A percentile compares a stretch with the other conserved stretches of the same genome.
Conservation (phyloP, 2,797 vertebrate genomes). For the Muscicapa comitata region DNA sequence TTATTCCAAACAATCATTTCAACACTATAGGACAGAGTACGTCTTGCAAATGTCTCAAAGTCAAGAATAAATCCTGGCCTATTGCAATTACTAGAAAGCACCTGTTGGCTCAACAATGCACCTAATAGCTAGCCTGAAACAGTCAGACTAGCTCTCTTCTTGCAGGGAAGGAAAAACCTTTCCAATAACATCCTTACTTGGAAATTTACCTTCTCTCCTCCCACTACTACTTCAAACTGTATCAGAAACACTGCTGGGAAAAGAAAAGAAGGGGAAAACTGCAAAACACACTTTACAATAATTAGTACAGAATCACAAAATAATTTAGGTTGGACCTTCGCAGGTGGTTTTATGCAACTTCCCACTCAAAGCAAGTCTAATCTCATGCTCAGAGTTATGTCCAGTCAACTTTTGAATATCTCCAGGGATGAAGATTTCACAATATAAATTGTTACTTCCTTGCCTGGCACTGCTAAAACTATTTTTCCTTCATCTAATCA, state of each 20-base stretch:
- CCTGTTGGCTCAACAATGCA: neutral
- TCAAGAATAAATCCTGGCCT: neutral
- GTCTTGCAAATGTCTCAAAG: neutral
- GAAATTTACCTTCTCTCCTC: neutral
- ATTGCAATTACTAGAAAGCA: neutral
- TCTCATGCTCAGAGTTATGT: neutral
- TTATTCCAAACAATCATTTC: neutral
- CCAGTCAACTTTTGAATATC: neutral
- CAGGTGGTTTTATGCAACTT: neutral
- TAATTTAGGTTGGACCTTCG: neutral
- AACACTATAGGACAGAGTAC: neutral
- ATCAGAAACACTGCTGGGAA: neutral
- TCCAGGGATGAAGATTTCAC: neutral
- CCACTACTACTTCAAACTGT: neutral
- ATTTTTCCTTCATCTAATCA: neutral
- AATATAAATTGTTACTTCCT: neutral
- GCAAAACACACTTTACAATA: neutral
- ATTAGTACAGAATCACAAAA: neutral
- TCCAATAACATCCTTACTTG: neutral
- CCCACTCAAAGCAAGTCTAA: neutral
- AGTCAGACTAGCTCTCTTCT: neutral
- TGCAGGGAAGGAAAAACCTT: neutral
- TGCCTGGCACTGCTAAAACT: neutral
- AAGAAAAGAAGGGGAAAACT: accelerated
- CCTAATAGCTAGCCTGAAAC: neutral